Evolutionary conservation across 1,140 invertebrate genomes (phyloP), one percentile per base, ranked within the genome.

Genomic region (Polypedilum pembai): DNA sequence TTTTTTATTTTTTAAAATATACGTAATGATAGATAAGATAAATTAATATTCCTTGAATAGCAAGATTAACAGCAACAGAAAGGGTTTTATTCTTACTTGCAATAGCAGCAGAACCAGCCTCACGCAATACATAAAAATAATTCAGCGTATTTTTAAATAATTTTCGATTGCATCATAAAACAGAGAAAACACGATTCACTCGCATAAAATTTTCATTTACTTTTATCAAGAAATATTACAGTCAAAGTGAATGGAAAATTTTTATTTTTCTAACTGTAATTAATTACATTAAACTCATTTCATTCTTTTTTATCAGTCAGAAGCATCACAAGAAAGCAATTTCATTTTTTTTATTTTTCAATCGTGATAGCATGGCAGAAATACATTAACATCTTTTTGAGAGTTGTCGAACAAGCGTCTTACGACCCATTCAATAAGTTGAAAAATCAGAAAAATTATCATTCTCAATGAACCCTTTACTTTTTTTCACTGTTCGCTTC

Each of bases 401-500:
- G 65, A 69, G 24, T 33, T 69, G 65, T 69, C 65, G 20, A 69
- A 69, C 65, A 69, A 69, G 17, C 20, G 18, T 69, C 65, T 69
- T 18, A 69, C 65, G 65, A 69, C 65, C 65, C 65, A 69, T 69
- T 69, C 65, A 69, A 69, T 69, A 69, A 69, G 65, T 18, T 69
- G 17, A 69, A 69, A 69, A 69, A 69, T 69, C 65, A 69, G 45
- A 56, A 56, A n/a, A 56, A 56, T 12, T 12, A n/a, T 56, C n/a
- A 56, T 56, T 15, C 15, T 15, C 45, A 12, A 56, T 56, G n/a
- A 56, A 4, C 45, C 45, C 65, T 21, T 69, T 17, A 66, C 7
- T 5, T 66, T 66, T 20, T 20, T 66, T 66, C n/a, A 12, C 18
- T 45, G 41, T 66, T n/a, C 17, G 8, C 1, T 20, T 21, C 65